Percentiles rank a stretch among this genome's conserved stretches.
Conservation (phyloP, 2,888 invertebrate species). For the Phanerotoma sp. region DNA sequence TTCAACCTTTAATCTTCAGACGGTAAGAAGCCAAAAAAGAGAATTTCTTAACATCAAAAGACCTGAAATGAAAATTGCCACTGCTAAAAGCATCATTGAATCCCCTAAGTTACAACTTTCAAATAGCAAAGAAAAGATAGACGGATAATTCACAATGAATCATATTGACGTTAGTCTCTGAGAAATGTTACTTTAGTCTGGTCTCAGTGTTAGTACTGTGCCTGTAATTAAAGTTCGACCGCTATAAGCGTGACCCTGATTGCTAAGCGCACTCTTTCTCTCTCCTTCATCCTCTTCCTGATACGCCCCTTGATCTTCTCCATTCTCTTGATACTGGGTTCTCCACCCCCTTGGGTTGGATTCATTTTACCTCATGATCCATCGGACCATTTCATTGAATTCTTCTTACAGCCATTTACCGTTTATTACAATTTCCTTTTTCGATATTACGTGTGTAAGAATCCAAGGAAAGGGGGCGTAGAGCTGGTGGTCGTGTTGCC, state of each 20-base stretch:
- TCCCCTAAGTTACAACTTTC: no score
- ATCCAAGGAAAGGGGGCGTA: neutral
- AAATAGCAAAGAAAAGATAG: constrained; percentile 24
- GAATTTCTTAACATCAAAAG: no score
- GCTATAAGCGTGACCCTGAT: constrained; percentile 39
- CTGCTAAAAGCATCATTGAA: no score
- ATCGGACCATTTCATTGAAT: neutral
- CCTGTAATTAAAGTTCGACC: constrained; percentile 44
- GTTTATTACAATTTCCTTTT: no score
- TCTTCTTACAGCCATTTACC: neutral
- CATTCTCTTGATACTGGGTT: constrained; percentile 15
- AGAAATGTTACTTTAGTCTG: constrained; percentile 46
- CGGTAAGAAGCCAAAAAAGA: no score
- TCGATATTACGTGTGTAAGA: neutral
- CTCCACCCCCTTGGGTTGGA: neutral
- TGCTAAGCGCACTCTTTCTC: constrained; percentile 24
- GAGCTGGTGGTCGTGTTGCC: neutral
- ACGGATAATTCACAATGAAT: neutral
- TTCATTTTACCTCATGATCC: neutral
- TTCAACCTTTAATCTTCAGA: no score
- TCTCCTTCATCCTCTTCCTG: constrained; percentile 29
- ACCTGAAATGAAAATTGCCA: no score
- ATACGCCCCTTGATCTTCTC: constrained; percentile 33
- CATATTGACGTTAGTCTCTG: constrained; percentile 6
- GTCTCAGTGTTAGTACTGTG: constrained; percentile 35